phyloP scores from a whole-genome alignment of 2,888 invertebrate species.

The Colletes collaris region DNA sequence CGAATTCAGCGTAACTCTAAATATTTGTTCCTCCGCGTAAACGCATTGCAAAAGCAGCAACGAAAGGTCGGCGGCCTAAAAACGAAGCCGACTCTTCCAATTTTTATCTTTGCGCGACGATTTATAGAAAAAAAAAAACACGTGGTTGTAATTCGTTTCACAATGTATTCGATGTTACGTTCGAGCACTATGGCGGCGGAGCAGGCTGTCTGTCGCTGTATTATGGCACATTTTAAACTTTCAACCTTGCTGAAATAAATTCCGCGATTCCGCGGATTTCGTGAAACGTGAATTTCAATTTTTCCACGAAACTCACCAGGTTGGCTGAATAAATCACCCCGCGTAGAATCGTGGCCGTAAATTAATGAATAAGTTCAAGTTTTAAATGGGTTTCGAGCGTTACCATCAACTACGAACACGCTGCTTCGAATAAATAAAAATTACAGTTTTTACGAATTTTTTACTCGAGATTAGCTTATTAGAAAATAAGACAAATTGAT shows the following conservation, averaged over 20 bases:
- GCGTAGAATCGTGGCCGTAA: background rate
- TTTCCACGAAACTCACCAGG: background rate
- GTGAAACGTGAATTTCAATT: background rate
- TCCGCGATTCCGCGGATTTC: background rate
- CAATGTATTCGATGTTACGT: too few species aligned
- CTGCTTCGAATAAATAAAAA: too few species aligned
- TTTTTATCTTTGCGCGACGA: background rate
- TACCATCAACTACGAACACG: background rate
- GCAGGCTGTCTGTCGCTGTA: background rate
- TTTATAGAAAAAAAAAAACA: conserved; percentile 6
- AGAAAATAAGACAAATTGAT: too few species aligned
- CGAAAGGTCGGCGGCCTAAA: background rate
- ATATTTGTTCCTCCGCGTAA: conserved; percentile 15
- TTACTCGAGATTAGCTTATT: too few species aligned
- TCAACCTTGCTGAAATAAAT: background rate
- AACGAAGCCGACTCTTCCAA: conserved; percentile 10
- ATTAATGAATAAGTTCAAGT: background rate
- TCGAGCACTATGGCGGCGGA: background rate
- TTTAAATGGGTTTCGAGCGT: background rate
- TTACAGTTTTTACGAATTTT: too few species aligned
- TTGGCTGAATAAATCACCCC: background rate
- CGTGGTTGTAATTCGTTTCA: too few species aligned
- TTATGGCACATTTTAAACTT: background rate
- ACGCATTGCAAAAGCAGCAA: conserved; percentile 8
- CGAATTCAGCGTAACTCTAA: conserved; percentile 2